A percentile compares a stretch with the other conserved stretches of the same genome.
Conservation (phyloP, 2,113 vertebrate genomes). For the Dasyornis broadbenti region DNA sequence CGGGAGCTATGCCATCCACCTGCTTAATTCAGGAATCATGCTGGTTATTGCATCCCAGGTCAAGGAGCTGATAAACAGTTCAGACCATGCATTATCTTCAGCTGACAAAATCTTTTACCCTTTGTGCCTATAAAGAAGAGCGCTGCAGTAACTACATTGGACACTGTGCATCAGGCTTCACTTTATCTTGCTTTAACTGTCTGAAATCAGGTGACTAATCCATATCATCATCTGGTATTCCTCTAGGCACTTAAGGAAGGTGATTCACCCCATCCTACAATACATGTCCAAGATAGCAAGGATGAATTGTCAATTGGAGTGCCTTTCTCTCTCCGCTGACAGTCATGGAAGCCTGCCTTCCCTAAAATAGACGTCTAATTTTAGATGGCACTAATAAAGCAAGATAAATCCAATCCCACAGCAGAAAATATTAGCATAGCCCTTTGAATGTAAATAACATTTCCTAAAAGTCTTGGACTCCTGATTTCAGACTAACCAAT, state of each 20-base stretch:
- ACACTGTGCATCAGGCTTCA: not conserved
- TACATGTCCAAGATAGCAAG: not conserved
- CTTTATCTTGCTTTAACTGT: conserved; percentile 9
- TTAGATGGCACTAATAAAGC: not conserved
- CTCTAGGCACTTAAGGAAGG: not conserved
- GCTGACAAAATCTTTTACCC: conserved; percentile 14
- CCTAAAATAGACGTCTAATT: not conserved
- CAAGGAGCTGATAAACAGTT: conserved; percentile 25
- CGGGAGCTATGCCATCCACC: not conserved
- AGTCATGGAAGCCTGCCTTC: not conserved
- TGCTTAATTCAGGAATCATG: not conserved
- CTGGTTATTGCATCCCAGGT: not conserved
- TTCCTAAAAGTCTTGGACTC: not conserved
- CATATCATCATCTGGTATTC: not conserved
- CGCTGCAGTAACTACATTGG: not conserved
- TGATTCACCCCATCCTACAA: not conserved
- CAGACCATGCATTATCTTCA: conserved; percentile 3
- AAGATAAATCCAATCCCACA: not conserved
- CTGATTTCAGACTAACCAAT: not conserved
- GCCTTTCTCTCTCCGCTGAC: not conserved
- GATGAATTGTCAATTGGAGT: not conserved
- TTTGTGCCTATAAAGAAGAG: not conserved
- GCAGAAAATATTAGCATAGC: not conserved
- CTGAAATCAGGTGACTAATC: conserved; percentile 7
- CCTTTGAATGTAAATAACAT: not conserved